Evolutionary conservation across 2,797 vertebrate genomes (phyloP).

Genomic region (Enteromius fasciolatus): DNA sequence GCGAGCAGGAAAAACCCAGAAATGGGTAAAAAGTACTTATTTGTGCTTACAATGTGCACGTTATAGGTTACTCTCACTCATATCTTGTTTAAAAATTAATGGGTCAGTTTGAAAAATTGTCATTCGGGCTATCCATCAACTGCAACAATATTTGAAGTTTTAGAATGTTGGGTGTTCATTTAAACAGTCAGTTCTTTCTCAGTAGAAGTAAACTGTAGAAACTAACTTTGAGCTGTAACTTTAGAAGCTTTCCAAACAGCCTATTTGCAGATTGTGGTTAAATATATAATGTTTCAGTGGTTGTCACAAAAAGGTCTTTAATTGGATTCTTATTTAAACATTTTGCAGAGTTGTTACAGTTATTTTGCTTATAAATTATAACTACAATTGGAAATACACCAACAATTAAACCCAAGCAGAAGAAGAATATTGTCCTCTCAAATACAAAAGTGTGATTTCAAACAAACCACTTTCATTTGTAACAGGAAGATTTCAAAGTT

Average conservation of each 20-base stretch:
- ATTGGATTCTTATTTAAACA: conserved; percentile 20
- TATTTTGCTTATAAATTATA: not conserved
- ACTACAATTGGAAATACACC: not conserved
- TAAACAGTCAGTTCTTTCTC: conserved; percentile 41
- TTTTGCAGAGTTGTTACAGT: conserved; percentile 6
- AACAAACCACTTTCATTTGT: not conserved
- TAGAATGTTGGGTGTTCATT: conserved; percentile 22
- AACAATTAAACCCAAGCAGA: not conserved
- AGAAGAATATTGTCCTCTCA: not conserved
- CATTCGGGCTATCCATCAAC: not conserved
- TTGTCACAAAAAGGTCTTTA: conserved; percentile 16
- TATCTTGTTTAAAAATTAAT: not conserved
- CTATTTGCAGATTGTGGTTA: not conserved
- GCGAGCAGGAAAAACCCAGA: not conserved
- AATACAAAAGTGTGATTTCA: not conserved
- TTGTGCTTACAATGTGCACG: not conserved
- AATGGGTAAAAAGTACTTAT: not conserved
- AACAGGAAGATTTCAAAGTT: not conserved
- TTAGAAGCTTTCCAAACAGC: not conserved
- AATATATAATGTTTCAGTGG: not conserved
- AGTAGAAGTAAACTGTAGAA: conserved; percentile 22
- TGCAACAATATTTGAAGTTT: not conserved
- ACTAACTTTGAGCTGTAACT: conserved; percentile 13
- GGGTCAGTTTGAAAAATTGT: not conserved
- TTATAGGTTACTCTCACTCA: not conserved